A percentile compares a stretch with the other conserved stretches of the same genome.
Evolutionary conservation across 2,113 vertebrate species (phyloP).

Genomic region (Halichoerus grypus): DNA sequence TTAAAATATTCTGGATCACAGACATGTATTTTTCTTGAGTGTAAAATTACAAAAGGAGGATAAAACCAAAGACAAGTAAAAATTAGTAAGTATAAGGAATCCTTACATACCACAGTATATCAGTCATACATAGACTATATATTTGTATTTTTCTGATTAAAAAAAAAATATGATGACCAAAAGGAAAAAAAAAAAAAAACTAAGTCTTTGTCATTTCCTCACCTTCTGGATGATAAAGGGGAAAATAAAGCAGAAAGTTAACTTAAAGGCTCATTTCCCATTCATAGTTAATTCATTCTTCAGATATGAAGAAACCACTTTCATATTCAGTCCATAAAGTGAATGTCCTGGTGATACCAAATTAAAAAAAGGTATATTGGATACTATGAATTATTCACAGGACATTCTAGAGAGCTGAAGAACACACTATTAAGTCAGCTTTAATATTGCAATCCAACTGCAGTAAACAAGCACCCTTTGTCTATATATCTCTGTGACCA

Average conservation of each 20-base stretch:
- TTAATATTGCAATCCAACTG: conserved; percentile 74
- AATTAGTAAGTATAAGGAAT: conserved; percentile 64
- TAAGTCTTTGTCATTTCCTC: conserved; percentile 59
- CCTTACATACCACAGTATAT: conserved; percentile 70
- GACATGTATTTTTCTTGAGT: conserved; percentile 69
- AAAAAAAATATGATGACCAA: conserved; percentile 61
- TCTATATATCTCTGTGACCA: background rate
- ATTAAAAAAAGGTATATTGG: conserved; percentile 81
- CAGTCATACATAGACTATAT: conserved; percentile 78
- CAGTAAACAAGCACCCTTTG: background rate
- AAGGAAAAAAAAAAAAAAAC: conserved; percentile 42
- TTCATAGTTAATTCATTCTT: conserved; percentile 81
- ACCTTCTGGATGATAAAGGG: background rate
- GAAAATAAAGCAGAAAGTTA: conserved; percentile 63
- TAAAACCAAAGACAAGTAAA: conserved; percentile 76
- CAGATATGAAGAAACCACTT: conserved; percentile 78
- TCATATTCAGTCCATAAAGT: conserved; percentile 81
- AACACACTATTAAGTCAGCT: conserved; percentile 77
- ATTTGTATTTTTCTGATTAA: conserved; percentile 43
- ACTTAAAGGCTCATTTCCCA: conserved; percentile 78
- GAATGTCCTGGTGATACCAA: conserved; percentile 78
- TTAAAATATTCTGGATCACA: conserved; percentile 72
- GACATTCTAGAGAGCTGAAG: conserved; percentile 67
- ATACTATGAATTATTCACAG: conserved; percentile 85
- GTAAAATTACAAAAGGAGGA: conserved; percentile 64